Evolutionary conservation across 2,113 vertebrate species (phyloP).

Genomic region (Oriolus oriolus): DNA sequence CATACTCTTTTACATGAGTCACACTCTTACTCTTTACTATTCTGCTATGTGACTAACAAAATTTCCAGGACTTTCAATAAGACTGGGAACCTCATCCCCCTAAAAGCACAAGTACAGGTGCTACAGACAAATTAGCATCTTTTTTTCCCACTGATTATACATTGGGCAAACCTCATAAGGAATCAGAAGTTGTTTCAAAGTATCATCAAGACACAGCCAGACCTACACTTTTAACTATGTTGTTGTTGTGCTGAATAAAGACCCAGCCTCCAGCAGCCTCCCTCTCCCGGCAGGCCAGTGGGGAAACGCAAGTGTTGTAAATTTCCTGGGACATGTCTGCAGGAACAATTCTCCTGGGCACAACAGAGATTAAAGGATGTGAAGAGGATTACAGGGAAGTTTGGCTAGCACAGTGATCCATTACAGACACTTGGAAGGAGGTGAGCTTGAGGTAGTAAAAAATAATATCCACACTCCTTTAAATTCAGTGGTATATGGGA

Average conservation of each 20-base stretch:
- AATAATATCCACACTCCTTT: background rate
- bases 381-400: background rate
- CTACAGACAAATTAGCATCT: background rate
- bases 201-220: background rate
- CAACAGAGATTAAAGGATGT: background rate
- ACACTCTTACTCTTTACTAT: background rate
- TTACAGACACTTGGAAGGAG: background rate
- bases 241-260: background rate
- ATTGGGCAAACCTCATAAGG: background rate
- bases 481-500: background rate
- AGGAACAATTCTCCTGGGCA: background rate
- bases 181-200: background rate
- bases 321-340: background rate
- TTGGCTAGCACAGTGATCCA: background rate
- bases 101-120: background rate
- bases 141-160: background rate
- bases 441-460: background rate
- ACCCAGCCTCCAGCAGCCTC: background rate
- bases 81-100: background rate
- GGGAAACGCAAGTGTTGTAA: background rate
- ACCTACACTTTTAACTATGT: background rate
- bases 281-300: fast-evolving
- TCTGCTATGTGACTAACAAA: background rate
- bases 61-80: background rate
- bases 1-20: background rate